These are phyloP conservation scores for Cinclus mexicanus DNA, from an alignment of 2,113 vertebrate genomes.

Conservation along the genomic window DNA sequence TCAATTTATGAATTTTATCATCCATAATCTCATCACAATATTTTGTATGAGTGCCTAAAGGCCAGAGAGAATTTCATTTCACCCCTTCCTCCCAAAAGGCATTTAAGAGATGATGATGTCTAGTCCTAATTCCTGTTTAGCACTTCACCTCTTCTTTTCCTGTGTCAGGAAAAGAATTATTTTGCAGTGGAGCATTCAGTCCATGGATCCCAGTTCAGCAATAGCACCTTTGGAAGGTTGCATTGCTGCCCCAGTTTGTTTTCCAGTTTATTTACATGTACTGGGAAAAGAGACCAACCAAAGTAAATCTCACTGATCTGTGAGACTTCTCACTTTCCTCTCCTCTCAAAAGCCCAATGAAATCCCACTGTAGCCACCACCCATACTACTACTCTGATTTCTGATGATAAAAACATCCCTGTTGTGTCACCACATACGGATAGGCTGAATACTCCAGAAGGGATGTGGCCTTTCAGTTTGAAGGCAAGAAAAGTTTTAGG, in stretches of 20 bases:
- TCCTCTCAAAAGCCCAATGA: not conserved
- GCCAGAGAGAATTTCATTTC: not conserved
- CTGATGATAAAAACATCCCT: not conserved
- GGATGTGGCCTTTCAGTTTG: not conserved
- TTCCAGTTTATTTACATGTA: not conserved
- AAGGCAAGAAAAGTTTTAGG: not conserved
- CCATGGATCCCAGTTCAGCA: not conserved
- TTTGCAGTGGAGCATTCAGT: not conserved
- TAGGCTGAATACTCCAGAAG: not conserved
- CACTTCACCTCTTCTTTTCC: not conserved
- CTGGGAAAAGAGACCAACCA: not conserved
- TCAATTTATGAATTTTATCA: not conserved
- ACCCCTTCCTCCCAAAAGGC: not conserved
- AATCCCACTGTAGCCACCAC: not conserved
- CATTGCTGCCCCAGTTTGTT: not conserved
- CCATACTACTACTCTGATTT: not conserved
- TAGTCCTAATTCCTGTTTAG: not conserved
- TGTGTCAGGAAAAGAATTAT: not conserved
- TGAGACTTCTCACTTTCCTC: rapidly evolving
- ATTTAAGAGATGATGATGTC: rapidly evolving
- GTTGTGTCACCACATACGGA: not conserved
- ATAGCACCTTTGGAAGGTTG: not conserved
- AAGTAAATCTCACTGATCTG: not conserved
- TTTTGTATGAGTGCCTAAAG: not conserved
- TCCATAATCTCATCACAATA: not conserved